phyloP scores from a whole-genome alignment of 2,113 vertebrate species.

The Delphinapterus leucas region DNA sequence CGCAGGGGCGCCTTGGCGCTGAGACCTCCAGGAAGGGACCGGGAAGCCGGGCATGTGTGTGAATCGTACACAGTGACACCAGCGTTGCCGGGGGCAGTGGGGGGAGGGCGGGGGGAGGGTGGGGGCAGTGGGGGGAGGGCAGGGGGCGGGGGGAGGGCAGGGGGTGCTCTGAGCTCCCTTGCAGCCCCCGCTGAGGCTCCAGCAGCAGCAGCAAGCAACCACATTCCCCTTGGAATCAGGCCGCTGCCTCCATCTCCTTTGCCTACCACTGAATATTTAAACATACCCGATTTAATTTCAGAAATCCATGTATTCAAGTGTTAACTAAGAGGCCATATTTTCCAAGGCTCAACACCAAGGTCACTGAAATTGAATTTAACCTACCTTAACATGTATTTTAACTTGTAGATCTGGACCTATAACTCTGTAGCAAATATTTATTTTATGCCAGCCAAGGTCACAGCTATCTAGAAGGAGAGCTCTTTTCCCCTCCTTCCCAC shows the following conservation, averaged over 20 bases:
- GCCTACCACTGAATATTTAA: not conserved
- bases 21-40: not conserved
- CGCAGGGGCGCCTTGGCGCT: rapidly evolving
- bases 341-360: not conserved
- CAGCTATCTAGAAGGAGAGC: not conserved
- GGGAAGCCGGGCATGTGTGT: not conserved
- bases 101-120: not conserved
- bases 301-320: not conserved
- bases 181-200: not conserved
- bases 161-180: too few species aligned
- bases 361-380: not conserved
- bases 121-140: not conserved
- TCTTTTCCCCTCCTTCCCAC: not conserved
- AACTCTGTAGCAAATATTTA: not conserved
- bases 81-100: rapidly evolving
- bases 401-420: not conserved
- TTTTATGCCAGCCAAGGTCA: not conserved
- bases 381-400: not conserved
- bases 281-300: not conserved
- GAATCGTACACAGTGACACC: rapidly evolving
- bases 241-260: not conserved
- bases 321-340: not conserved
- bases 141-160: rapidly evolving
- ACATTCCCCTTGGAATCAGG: not conserved
- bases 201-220: not conserved